Base-by-base conservation (phyloP, 2,888 invertebrate genomes). In the Calephelis perditalis region DNA sequence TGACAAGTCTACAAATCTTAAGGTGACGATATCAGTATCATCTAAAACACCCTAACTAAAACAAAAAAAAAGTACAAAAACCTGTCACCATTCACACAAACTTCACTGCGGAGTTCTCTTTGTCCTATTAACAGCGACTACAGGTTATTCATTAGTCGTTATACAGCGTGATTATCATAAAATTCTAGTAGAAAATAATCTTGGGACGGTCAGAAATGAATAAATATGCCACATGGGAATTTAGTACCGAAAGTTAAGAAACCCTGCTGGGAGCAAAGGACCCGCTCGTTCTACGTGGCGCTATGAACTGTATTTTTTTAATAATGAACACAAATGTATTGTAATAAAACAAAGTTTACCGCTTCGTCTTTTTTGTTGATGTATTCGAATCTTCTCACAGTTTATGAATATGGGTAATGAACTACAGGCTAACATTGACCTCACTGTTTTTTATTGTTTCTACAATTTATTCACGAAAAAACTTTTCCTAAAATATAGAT, bases 131-230 rank as follows among this genome's bases (percentile, higher is more conserved):
- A 73, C 70, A 66, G 68, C 71, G 70, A 66, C 71, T 71, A 71
- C 74, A 74, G 71, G 80, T 84, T 82, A 85, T 86, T 88, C 87
- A 87, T 86, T 88, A 86, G 81, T 74, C 77, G 76, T 82, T 82
- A 81, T 76, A 78, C 74, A 67, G 70, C 68, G 65, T 75, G 84
- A 86, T 86, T 86, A 87, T 73, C 85, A 87, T 86, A 86, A 87
- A 86, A 83, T 68, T 78, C 83, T 86, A 86, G 84, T 86, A 83
- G 87, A 86, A 84, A 86, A 87, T 87, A 85, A 87, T 86, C 83
- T 80, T 65, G 70, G 74, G 66, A 66, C 75, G 73, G 72, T 60
- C 67, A 70, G 73, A 73, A 69, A 75, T 72, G 74, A 82, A 89
- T 89, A 89, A 87, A 89, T 84, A 87, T 86, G 88, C 86, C 87